Percentiles rank a stretch among this genome's conserved stretches.
These are phyloP conservation scores for Poeciliopsis turrubarensis DNA, from an alignment of 2,113 vertebrate species.

Conservation along the genomic window DNA sequence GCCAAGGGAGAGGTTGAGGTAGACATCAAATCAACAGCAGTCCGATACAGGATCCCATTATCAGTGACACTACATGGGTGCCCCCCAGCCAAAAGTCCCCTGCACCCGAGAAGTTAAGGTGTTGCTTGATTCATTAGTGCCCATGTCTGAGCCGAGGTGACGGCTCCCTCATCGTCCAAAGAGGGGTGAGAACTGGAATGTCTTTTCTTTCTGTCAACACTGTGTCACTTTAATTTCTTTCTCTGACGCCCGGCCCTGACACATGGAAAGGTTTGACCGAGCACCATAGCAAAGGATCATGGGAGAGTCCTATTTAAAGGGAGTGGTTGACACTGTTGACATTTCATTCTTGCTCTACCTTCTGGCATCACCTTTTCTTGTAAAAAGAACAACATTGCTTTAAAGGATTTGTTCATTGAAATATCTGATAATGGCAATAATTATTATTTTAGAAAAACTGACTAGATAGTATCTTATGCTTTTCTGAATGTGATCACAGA, in stretches of 20 bases:
- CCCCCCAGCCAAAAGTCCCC: constrained; percentile 85
- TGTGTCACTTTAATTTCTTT: constrained; percentile 90
- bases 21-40: constrained; percentile 82
- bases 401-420: constrained; percentile 62
- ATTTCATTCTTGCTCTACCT: constrained; percentile 76
- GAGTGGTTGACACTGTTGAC: constrained; percentile 85
- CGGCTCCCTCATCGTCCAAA: constrained; percentile 87
- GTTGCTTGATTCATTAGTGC: constrained; percentile 95
- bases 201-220: constrained; percentile 89
- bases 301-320: constrained; percentile 82
- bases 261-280: constrained; percentile 80
- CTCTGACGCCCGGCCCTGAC: constrained; percentile 83
- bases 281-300: constrained; percentile 77
- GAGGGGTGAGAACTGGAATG: constrained; percentile 84
- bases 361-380: constrained; percentile 60
- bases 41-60: constrained; percentile 87
- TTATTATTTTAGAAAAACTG: constrained; percentile 47
- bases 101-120: constrained; percentile 90
- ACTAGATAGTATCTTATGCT: constrained; percentile 57
- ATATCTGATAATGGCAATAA: constrained; percentile 62
- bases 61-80: constrained; percentile 87
- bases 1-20: constrained; percentile 85
- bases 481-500: constrained; percentile 69
- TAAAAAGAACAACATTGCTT: constrained; percentile 58
- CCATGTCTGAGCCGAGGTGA: constrained; percentile 85